Percentiles rank a stretch among this genome's conserved stretches.
phyloP scores from a whole-genome alignment of 2,888 invertebrate genomes.

The Physocephala rufipes region DNA sequence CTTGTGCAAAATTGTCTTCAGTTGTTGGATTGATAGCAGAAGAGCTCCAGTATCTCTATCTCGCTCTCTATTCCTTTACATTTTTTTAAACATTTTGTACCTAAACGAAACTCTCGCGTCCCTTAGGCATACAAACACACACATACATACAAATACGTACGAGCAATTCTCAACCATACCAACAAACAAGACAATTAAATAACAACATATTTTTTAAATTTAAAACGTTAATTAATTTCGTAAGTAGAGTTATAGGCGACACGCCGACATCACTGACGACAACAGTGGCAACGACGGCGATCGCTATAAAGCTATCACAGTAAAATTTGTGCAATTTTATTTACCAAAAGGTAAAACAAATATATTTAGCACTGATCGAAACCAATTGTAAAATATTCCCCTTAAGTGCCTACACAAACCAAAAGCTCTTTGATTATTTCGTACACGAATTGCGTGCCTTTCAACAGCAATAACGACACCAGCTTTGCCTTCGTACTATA shows the following conservation, averaged over 20 bases:
- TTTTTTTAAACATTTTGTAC: constrained; percentile 29
- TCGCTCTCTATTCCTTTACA: neutral
- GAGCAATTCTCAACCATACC: neutral
- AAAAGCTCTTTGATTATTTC: neutral
- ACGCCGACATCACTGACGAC: neutral
- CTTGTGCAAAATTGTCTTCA: constrained; percentile 23
- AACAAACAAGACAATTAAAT: constrained; percentile 20
- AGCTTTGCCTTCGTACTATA: constrained; percentile 11
- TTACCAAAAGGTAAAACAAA: constrained; percentile 8
- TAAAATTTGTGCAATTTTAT: neutral
- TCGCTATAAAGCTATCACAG: neutral
- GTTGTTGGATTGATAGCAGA: constrained; percentile 9
- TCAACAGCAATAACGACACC: neutral
- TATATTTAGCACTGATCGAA: neutral
- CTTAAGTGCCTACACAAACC: constrained; percentile 34
- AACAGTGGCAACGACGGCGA: neutral
- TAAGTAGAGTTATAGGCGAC: constrained; percentile 2
- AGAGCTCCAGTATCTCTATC: neutral
- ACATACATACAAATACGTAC: neutral
- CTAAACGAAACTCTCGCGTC: constrained; percentile 34
- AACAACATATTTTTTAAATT: constrained; percentile 24
- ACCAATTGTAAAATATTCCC: constrained; percentile 11
- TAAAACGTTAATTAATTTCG: constrained; percentile 8
- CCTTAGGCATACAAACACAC: constrained; percentile 27
- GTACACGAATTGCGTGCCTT: constrained; percentile 32